These are phyloP conservation scores for Eucera pruinosa DNA, from an alignment of 2,888 invertebrate species.

Conservation along the genomic window DNA sequence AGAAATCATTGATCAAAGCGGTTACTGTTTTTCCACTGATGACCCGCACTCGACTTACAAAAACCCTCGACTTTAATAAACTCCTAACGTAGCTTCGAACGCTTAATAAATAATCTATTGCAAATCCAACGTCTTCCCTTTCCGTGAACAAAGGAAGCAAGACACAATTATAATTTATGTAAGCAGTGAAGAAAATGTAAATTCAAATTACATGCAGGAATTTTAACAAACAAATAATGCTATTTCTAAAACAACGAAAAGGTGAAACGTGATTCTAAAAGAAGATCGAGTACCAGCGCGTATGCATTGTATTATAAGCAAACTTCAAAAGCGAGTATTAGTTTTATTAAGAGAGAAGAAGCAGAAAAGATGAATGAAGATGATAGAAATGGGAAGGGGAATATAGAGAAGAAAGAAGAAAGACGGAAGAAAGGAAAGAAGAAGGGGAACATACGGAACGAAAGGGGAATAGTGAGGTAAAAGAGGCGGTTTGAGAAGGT, in stretches of 20 bases:
- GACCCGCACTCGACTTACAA: conserved; percentile 17
- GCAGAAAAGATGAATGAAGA: not conserved
- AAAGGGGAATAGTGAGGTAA: not conserved
- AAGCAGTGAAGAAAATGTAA: no score
- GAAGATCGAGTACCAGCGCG: not conserved
- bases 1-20: conserved; percentile 43
- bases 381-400: no score
- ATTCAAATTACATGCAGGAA: no score
- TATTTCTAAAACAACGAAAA: conserved; percentile 10
- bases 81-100: no score
- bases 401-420: not conserved
- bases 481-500: not conserved
- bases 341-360: conserved; percentile 33
- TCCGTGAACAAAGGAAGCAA: no score
- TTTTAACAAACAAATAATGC: not conserved
- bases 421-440: not conserved
- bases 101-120: no score
- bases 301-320: conserved; percentile 44
- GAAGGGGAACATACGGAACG: not conserved
- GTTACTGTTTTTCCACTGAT: conserved; percentile 35
- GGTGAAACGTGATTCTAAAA: not conserved
- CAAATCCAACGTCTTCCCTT: no score
- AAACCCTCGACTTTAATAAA: no score
- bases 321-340: conserved; percentile 53
- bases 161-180: no score